phyloP scores from a whole-genome alignment of 2,797 vertebrate species.

The Lepilemur septentrionalis region DNA sequence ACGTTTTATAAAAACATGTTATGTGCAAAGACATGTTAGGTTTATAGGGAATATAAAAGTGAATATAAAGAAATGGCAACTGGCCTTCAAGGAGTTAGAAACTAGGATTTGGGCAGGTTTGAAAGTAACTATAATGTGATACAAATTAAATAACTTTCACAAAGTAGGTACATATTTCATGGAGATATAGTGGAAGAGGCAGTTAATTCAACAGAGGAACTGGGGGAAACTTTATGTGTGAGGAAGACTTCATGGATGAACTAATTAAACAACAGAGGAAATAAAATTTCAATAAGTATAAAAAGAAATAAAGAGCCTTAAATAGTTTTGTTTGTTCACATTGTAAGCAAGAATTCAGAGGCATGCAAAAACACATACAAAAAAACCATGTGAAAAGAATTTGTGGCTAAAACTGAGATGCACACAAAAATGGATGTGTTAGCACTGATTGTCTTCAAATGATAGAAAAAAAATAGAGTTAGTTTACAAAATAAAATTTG shows the following conservation, averaged over 20 bases:
- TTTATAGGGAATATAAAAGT: background rate
- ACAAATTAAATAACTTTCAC: background rate
- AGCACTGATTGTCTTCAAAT: background rate
- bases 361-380: background rate
- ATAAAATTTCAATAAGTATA: background rate
- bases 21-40: background rate
- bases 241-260: background rate
- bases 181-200: background rate
- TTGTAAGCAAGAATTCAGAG: background rate
- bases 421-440: background rate
- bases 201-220: background rate
- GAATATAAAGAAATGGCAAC: background rate
- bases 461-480: background rate
- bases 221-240: background rate
- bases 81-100: background rate
- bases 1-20: background rate
- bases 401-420: background rate
- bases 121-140: background rate
- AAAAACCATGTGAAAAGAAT: background rate
- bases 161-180: background rate
- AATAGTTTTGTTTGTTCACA: background rate
- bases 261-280: background rate
- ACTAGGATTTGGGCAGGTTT: background rate
- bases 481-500: constrained; percentile 25
- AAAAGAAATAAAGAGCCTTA: background rate